These are phyloP conservation scores for Spinus pinus DNA, from an alignment of 2,797 vertebrate species.

Conservation along the genomic window DNA sequence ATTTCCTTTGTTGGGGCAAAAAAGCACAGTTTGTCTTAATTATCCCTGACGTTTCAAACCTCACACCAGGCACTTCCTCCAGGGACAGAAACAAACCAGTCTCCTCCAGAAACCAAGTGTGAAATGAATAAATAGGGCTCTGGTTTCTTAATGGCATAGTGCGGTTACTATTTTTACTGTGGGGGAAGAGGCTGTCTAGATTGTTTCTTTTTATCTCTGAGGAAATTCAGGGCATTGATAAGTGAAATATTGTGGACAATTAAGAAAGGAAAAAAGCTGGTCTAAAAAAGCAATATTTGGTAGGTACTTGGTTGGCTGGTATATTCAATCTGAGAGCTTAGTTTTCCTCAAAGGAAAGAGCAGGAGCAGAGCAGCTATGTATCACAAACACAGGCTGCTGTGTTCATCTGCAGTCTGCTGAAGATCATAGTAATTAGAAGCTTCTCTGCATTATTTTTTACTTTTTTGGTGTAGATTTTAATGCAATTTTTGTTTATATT, in stretches of 20 bases:
- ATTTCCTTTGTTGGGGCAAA: slow-evolving; percentile 69
- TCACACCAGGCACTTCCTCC: slow-evolving; percentile 56
- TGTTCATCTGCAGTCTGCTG: not conserved
- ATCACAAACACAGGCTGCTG: not conserved
- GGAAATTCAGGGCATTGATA: slow-evolving; percentile 36
- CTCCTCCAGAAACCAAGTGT: slow-evolving; percentile 54
- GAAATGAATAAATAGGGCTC: slow-evolving; percentile 65
- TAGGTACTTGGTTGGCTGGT: slow-evolving; percentile 6
- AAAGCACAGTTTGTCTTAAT: slow-evolving; percentile 76
- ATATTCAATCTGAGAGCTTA: slow-evolving; percentile 14
- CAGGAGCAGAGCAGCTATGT: slow-evolving; percentile 11
- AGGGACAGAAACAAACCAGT: slow-evolving; percentile 67
- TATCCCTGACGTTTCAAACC: slow-evolving; percentile 73
- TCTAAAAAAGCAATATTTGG: slow-evolving; percentile 31
- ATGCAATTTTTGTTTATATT: not conserved
- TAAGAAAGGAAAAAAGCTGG: slow-evolving; percentile 29
- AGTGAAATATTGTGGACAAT: slow-evolving; percentile 57
- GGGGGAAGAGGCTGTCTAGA: not conserved
- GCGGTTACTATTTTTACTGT: slow-evolving; percentile 44
- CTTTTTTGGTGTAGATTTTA: not conserved
- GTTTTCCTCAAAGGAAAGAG: slow-evolving; percentile 39
- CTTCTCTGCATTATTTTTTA: not conserved
- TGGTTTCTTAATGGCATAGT: not conserved
- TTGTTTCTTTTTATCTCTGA: slow-evolving; percentile 49
- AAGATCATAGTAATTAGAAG: not conserved